phyloP scores from a whole-genome alignment of 2,888 invertebrate species.

The Philereme transversata region DNA sequence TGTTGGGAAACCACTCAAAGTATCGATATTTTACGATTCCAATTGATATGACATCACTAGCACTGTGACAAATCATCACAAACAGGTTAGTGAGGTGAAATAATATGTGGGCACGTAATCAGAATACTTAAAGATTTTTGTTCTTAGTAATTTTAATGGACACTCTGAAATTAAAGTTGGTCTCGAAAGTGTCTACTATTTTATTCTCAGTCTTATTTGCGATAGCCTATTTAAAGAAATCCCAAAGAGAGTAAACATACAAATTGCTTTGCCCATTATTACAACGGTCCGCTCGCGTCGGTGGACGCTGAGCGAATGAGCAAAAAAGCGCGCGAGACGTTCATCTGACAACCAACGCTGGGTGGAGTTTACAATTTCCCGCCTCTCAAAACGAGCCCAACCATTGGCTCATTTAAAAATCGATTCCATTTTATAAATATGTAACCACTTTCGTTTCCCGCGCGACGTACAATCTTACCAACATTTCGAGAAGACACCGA shows the following conservation, averaged over 20 bases:
- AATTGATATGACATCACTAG: conserved; percentile 13
- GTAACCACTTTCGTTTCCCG: conserved; percentile 74
- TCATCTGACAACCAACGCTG: conserved; percentile 73
- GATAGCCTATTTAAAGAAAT: conserved; percentile 19
- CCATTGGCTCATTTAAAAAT: conserved; percentile 83
- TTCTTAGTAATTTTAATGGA: background rate
- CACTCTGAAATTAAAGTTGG: conserved; percentile 14
- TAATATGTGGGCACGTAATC: background rate
- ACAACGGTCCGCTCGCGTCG: conserved; percentile 54
- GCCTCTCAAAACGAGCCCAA: conserved; percentile 66
- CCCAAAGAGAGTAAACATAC: conserved; percentile 31
- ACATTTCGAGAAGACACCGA: conserved; percentile 41
- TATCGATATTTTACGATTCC: conserved; percentile 22
- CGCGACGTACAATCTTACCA: conserved; percentile 40
- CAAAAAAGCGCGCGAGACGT: conserved; percentile 70
- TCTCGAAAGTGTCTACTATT: conserved; percentile 25
- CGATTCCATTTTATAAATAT: conserved; percentile 84
- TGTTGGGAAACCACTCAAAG: conserved; percentile 20
- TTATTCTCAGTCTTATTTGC: conserved; percentile 14
- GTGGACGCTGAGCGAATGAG: conserved; percentile 71
- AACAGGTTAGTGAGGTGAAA: conserved; percentile 6
- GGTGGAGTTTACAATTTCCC: conserved; percentile 70
- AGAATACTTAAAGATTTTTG: background rate
- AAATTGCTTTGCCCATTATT: conserved; percentile 25
- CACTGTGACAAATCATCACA: background rate